Evolutionary conservation across 1,140 invertebrate genomes (phyloP).

Genomic region (Meloidogyne floridensis): DNA sequence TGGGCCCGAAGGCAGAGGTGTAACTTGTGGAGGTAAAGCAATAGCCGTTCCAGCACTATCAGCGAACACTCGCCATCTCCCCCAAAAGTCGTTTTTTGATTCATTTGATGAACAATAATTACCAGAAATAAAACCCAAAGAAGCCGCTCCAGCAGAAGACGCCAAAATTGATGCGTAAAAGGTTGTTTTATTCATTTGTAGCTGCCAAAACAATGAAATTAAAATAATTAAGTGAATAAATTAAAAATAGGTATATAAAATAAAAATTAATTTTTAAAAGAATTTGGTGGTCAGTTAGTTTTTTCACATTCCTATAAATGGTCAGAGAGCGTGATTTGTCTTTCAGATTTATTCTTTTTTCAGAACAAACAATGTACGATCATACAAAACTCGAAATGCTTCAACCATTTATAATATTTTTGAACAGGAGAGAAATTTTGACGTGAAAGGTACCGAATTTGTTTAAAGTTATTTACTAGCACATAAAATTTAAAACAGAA

Average conservation of each 20-base stretch:
- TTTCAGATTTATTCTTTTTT: no score
- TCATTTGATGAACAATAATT: background rate
- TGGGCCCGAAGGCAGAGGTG: constrained; percentile 6
- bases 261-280: background rate
- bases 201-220: background rate
- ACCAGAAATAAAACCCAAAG: background rate
- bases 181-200: background rate
- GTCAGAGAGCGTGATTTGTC: no score
- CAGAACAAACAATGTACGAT: no score
- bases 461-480: background rate
- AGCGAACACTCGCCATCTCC: background rate
- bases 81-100: background rate
- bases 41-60: constrained; percentile 17
- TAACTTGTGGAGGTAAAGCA: constrained; percentile 13
- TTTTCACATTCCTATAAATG: no score
- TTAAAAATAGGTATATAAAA: background rate
- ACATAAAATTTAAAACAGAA: background rate
- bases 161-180: background rate
- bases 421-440: no score
- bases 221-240: background rate
- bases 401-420: no score
- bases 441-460: no score
- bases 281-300: no score
- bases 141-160: background rate
- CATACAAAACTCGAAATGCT: no score